Evolutionary conservation across 2,797 vertebrate species (phyloP), one percentile per base, ranked within the genome.

Genomic region (Tolypeutes matacus): DNA sequence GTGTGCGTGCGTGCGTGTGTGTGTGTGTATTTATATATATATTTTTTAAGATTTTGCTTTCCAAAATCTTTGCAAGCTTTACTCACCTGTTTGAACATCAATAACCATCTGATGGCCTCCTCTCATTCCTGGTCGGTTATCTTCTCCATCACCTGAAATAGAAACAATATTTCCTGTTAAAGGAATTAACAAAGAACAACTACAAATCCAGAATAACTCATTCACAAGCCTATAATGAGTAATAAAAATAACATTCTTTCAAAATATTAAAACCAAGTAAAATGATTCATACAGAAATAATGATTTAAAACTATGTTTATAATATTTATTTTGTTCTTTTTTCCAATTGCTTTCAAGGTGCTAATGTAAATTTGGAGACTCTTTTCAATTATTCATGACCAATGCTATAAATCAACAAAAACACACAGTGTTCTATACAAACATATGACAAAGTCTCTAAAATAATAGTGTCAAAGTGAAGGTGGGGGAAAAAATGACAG

Each of bases 21-120:
- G n/a, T n/a, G n/a, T n/a, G n/a, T n/a, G n/a, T n/a, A n/a, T n/a
- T n/a, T 39, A 39, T 39, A 39, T 39, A 39, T 39, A 39, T 39
- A 39, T 4, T 39, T 39, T 39, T 39, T 4, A 39, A 39, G 39
- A 39, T 39, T 39, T 11, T 91, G 25, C 36, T 94, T 92, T 80
- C 49, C 25, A 67, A n/a, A n/a, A n/a, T n/a, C n/a, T n/a, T 3
- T 78, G 11, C 1, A 90, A 58, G n/a, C 88, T 58, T 36, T 90
- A 96, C 99, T 98, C 97, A 99, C 99, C 99, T 96, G 99, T 99
- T 96, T 99, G 99, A 96, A 99, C 99, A 96, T 99, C 99, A 89
- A 99, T 99, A 96, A 99, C 99, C 99, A 99, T 99, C 98, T 99
- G 99, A 98, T 99, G 99, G 84, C 99, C 99, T 81, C 99, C 99